Evolutionary conservation across 1,140 invertebrate species (phyloP), one percentile per base, ranked within the genome.

Genomic region (Lethocerus indicus): DNA sequence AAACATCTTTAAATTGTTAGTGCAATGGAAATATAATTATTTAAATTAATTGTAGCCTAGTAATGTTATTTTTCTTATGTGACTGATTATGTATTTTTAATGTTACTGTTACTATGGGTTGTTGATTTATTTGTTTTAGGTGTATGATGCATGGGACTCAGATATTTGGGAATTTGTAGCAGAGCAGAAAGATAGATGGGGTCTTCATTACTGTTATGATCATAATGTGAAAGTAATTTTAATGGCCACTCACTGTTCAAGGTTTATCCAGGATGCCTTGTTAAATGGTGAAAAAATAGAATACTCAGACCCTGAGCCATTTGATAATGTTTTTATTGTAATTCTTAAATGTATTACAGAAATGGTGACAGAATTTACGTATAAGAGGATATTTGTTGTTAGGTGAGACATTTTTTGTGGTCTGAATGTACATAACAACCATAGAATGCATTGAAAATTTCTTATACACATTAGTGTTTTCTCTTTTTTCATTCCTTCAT

Each of bases 61-160:
- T 3, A 27, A n/a, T 20, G 21, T 45, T 21, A n/a, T n/a, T n/a
- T n/a, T n/a, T n/a, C n/a, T n/a, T n/a, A n/a, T n/a, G n/a, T n/a
- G n/a, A n/a, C n/a, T n/a, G n/a, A n/a, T n/a, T n/a, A n/a, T n/a
- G n/a, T n/a, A n/a, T n/a, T n/a, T n/a, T n/a, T n/a, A n/a, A n/a
- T n/a, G n/a, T n/a, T n/a, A n/a, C n/a, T n/a, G n/a, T n/a, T n/a
- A n/a, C n/a, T n/a, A n/a, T n/a, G n/a, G n/a, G n/a, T n/a, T n/a
- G n/a, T n/a, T n/a, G n/a, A n/a, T n/a, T 24, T 39, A 50, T 40
- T 18, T 41, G 28, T 52, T 56, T 46, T 23, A 59, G 58, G 57
- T 59, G 42, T 54, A 54, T 53, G 58, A 59, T 53, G 32, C 53
- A 35, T 56, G 47, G 47, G 56, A 58, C 46, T 50, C 52, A 28